phyloP scores from a whole-genome alignment of 2,113 vertebrate genomes.

The Spea bombifrons region DNA sequence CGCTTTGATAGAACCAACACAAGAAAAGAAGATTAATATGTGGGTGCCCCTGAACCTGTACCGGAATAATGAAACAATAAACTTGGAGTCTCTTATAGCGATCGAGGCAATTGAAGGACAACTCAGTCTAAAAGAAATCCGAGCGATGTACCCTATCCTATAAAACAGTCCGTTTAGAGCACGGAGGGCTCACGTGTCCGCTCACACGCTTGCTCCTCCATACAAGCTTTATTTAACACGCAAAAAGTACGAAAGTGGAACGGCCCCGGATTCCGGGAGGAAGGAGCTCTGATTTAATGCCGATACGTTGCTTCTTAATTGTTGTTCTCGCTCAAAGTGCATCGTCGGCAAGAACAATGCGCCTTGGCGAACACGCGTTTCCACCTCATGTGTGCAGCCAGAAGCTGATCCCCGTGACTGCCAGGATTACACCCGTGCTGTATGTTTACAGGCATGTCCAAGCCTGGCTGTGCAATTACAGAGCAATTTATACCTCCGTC shows the following conservation, averaged over 20 bases:
- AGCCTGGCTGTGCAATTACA: neutral
- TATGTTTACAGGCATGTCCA: slow-evolving; percentile 1
- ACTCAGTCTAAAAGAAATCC: too few relatives aligned
- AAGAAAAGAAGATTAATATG: too few relatives aligned
- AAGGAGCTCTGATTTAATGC: neutral
- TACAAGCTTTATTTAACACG: neutral
- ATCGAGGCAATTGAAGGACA: too few relatives aligned
- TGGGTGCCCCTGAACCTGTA: too few relatives aligned
- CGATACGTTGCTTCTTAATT: neutral
- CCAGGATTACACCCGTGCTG: slow-evolving; percentile 29
- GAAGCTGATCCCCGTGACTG: slow-evolving; percentile 7
- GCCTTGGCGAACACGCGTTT: neutral
- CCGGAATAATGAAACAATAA: too few relatives aligned
- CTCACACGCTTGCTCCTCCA: neutral
- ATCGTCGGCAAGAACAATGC: neutral
- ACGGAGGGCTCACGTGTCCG: neutral
- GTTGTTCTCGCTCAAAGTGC: neutral
- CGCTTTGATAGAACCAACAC: too few relatives aligned
- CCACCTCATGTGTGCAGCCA: slow-evolving; percentile 24
- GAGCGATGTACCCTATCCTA: too few relatives aligned
- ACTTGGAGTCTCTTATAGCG: too few relatives aligned
- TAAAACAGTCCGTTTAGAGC: neutral
- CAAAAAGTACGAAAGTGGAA: too few relatives aligned
- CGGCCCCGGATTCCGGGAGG: too few relatives aligned
- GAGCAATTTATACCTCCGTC: too few relatives aligned